Evolutionary conservation across 1,140 invertebrate species (phyloP).

Genomic region (Hycleus phaleratus): DNA sequence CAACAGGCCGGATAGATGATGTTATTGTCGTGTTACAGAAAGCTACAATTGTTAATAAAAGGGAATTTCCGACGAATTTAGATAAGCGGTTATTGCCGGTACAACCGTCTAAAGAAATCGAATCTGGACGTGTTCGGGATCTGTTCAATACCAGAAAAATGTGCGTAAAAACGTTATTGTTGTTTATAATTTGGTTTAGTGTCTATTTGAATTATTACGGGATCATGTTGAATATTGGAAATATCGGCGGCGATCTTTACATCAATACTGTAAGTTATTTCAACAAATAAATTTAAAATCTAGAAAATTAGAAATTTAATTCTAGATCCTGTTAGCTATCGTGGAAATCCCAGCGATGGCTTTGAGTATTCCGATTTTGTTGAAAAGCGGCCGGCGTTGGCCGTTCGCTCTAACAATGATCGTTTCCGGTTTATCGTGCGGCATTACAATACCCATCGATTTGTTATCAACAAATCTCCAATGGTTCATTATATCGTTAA

Average conservation of each 20-base stretch:
- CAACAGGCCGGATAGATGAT: constrained; percentile 61
- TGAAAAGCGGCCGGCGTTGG: constrained; percentile 59
- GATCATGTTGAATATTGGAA: constrained; percentile 59
- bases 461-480: constrained; percentile 28
- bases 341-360: constrained; percentile 67
- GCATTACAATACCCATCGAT: constrained; percentile 45
- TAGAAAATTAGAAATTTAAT: neutral
- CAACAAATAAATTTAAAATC: no score
- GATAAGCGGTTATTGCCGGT: constrained; percentile 52
- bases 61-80: constrained; percentile 50
- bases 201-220: constrained; percentile 69
- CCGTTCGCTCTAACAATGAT: constrained; percentile 57
- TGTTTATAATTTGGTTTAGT: constrained; percentile 63
- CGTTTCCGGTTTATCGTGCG: constrained; percentile 55
- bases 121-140: constrained; percentile 46
- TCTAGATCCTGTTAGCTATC: constrained; percentile 50
- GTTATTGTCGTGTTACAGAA: constrained; percentile 59
- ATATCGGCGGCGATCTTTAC: constrained; percentile 62
- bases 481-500: constrained; percentile 42
- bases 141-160: constrained; percentile 54
- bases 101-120: constrained; percentile 29
- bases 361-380: constrained; percentile 59
- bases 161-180: constrained; percentile 55
- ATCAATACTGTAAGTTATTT: constrained; percentile 52
- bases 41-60: constrained; percentile 59